Evolutionary conservation across 2,113 vertebrate genomes (phyloP), one percentile per base, ranked within the genome.

Genomic region (Calyptomena viridis): DNA sequence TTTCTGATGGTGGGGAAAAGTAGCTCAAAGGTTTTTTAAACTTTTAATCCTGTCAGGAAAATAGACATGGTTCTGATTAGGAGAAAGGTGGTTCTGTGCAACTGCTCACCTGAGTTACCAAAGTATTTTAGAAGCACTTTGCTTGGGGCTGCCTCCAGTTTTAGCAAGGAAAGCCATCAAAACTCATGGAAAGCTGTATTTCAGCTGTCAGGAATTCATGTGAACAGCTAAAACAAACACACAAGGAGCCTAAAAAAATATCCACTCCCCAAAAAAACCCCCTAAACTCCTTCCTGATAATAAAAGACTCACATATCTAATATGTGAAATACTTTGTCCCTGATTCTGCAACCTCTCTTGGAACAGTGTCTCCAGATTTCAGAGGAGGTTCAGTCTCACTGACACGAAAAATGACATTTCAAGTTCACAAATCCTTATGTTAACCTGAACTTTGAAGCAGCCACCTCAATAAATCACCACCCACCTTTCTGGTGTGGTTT

Each of bases 281-380:
- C 68, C 59, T 69, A 0, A 86, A 11, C 50, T 76, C 28, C 81
- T 96, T 95, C 94, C 90, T 79, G 71, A 49, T 87, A 52, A 72
- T 90, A 82, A 93, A 27, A 90, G 33, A 5, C 35, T 71, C 5
- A 4, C 15, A 6, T 79, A 90, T 75, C 73, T 91, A 78, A 93
- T 90, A 82, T n/a, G n/a, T n/a, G n/a, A n/a, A n/a, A n/a, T 19
- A 66, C 94, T 83, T 85, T 93, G 74, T 24, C 78, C 88, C 67
- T 31, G 46, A 85, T 50, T 87, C 71, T 66, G 63, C 47, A 84
- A n/a, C 47, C 37, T 3, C 25, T 64, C 19, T 47, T 90, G 56
- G 60, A 42, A 87, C 46, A 67, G 72, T 78, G 49, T 55, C 71
- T 84, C 28, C 63, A 3, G 42, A 27, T 62, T 87, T 53, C 73